Conservation (phyloP, 2,113 vertebrate genomes). For the Neogobius melanostomus region DNA sequence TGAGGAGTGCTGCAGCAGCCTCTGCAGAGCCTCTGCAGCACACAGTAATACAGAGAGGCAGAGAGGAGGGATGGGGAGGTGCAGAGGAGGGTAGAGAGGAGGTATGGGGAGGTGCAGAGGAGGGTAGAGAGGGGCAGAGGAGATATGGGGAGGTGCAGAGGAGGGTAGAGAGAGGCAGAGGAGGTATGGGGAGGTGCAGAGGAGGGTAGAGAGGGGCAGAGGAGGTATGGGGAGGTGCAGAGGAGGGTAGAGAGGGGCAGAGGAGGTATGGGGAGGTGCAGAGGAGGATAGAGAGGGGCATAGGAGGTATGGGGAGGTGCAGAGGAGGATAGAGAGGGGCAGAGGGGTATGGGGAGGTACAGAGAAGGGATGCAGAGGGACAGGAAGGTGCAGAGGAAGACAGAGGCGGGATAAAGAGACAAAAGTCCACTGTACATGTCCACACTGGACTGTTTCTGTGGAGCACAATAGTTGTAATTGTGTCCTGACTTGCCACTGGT, state of each 20-base stretch:
- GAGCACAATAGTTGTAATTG: no score
- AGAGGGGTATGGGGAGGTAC: background rate
- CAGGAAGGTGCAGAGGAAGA: background rate
- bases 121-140: no score
- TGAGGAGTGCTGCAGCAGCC: constrained; percentile 38
- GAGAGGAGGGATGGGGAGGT: background rate
- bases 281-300: background rate
- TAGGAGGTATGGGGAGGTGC: background rate
- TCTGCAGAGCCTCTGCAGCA: constrained; percentile 48
- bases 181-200: no score
- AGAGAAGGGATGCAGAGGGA: background rate
- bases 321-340: no score
- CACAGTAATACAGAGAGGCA: constrained; percentile 21
- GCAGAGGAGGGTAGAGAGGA: background rate
- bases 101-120: no score
- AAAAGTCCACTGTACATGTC: background rate
- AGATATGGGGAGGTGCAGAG: no score
- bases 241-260: background rate
- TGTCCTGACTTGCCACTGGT: no score
- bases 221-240: no score
- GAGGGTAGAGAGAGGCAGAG: no score
- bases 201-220: no score
- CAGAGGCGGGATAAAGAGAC: background rate
- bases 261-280: background rate
- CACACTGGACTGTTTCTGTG: no score